Conservation (phyloP, 2,113 vertebrate genomes). For the Chamaetylas fuelleborni region DNA sequence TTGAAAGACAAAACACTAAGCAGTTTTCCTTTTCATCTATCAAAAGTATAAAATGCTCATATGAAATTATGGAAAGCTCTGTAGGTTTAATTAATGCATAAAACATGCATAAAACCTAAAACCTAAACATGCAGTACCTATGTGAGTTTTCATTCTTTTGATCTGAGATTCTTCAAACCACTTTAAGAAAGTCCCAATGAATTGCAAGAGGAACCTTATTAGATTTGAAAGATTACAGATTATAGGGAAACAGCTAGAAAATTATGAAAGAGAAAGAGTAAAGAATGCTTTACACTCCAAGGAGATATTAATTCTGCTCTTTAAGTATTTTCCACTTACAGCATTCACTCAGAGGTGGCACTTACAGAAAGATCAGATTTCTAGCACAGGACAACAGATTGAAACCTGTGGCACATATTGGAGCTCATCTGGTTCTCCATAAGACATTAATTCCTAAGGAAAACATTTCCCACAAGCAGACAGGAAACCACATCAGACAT, state of each 20-base stretch:
- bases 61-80: neutral
- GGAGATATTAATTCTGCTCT: neutral
- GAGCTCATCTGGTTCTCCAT: neutral
- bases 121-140: neutral
- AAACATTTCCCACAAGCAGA: constrained; percentile 11
- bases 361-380: neutral
- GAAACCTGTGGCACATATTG: neutral
- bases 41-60: neutral
- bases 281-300: neutral
- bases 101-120: neutral
- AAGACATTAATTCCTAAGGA: neutral
- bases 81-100: neutral
- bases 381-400: neutral
- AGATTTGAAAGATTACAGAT: neutral
- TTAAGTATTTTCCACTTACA: neutral
- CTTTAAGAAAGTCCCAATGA: neutral
- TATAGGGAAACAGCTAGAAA: neutral
- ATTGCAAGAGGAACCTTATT: neutral
- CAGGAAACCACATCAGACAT: neutral
- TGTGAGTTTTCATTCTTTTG: neutral
- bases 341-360: neutral
- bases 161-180: neutral
- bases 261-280: neutral
- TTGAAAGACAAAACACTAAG: neutral
- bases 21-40: neutral